Conservation (phyloP, 30 jellyfish, hydroid and myxozoan species). For the Nemopilema nomurai region DNA sequence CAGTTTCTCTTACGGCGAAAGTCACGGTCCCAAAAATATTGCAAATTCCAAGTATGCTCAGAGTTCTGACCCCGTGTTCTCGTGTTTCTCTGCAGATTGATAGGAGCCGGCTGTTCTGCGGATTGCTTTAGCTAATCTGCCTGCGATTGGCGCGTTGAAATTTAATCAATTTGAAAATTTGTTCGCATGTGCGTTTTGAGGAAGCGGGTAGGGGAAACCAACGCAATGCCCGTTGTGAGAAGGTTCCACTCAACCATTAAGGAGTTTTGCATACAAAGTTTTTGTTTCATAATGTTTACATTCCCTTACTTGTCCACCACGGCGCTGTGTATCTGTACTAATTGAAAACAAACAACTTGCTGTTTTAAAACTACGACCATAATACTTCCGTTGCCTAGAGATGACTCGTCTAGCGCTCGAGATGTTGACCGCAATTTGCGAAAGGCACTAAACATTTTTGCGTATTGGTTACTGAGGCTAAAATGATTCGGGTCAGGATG, state of each 20-base stretch:
- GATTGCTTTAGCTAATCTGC: background rate
- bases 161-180: background rate
- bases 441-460: background rate
- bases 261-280: background rate
- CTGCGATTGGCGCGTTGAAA: slow-evolving; percentile 17
- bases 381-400: background rate
- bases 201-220: background rate
- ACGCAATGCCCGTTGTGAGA: background rate
- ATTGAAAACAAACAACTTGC: background rate
- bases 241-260: background rate
- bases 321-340: background rate
- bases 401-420: background rate
- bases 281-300: background rate
- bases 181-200: background rate
- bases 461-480: no score
- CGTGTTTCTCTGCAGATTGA: background rate
- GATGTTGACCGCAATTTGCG: background rate
- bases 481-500: no score
- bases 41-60: background rate
- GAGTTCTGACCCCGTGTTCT: background rate
- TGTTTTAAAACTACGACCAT: background rate
- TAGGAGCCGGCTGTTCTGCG: slow-evolving; percentile 1
- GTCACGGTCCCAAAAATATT: background rate
- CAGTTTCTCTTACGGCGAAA: background rate
- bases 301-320: background rate